phyloP scores from a whole-genome alignment of 1,140 invertebrate species.

The Acromyrmex echinatior region DNA sequence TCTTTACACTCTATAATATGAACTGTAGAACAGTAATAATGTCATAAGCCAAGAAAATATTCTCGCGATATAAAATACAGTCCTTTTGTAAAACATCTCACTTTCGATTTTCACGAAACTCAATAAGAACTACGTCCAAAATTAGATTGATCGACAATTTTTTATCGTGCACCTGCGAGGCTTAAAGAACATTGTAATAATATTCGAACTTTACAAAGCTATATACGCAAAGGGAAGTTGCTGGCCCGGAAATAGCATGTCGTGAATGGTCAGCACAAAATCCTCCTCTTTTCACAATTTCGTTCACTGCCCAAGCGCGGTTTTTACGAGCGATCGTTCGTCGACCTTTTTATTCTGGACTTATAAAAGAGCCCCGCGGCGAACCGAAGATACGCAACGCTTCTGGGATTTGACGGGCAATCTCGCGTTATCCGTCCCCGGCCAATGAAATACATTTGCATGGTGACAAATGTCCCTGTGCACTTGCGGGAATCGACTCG shows the following conservation, averaged over 20 bases:
- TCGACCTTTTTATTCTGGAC: constrained; percentile 39
- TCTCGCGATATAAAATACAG: not conserved
- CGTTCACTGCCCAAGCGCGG: not conserved
- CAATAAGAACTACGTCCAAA: not conserved
- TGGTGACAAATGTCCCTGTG: constrained; percentile 34
- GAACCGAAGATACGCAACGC: constrained; percentile 37
- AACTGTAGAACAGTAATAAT: constrained; percentile 12
- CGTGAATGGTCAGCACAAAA: constrained; percentile 62
- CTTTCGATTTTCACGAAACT: not conserved
- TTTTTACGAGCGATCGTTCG: constrained; percentile 54
- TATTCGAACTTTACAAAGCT: constrained; percentile 28
- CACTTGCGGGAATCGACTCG: constrained; percentile 13
- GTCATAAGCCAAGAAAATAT: constrained; percentile 13
- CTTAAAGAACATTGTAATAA: constrained; percentile 34
- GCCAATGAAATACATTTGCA: constrained; percentile 24
- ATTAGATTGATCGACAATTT: not conserved
- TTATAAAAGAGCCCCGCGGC: constrained; percentile 42
- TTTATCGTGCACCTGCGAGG: not conserved
- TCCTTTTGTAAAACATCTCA: not conserved
- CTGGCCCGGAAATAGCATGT: constrained; percentile 58
- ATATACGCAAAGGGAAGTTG: constrained; percentile 48
- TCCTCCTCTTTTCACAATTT: constrained; percentile 25
- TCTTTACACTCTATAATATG: not conserved
- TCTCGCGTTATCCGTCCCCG: constrained; percentile 37
- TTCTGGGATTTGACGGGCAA: constrained; percentile 50